phyloP scores from a whole-genome alignment of 2,797 vertebrate genomes.

The Squalus acanthias region DNA sequence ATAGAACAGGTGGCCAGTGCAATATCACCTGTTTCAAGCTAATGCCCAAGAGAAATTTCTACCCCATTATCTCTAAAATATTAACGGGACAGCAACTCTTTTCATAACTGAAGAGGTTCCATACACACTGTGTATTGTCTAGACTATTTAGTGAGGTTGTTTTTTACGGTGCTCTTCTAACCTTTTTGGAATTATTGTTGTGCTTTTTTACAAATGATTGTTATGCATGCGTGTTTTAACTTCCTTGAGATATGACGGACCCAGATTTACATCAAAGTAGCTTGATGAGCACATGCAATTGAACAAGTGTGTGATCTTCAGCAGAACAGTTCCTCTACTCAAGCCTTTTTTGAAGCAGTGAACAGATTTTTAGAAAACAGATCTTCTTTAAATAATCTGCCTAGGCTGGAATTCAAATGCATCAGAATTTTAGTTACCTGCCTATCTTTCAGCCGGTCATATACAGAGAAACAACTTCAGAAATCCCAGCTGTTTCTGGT shows the following conservation, averaged over 20 bases:
- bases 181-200: background rate
- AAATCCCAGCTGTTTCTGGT: background rate
- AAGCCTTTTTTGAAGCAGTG: background rate
- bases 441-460: background rate
- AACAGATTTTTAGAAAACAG: background rate
- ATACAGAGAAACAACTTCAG: background rate
- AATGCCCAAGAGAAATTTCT: background rate
- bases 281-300: background rate
- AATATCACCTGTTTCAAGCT: background rate
- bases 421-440: background rate
- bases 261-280: background rate
- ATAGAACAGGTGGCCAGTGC: background rate
- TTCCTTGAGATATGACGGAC: slow-evolving; percentile 28
- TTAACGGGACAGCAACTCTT: background rate
- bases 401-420: background rate
- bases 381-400: background rate
- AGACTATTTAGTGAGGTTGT: too few relatives aligned
- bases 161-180: background rate
- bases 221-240: background rate
- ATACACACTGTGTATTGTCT: background rate
- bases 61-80: background rate
- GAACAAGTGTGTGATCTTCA: background rate
- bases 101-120: background rate
- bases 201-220: background rate
- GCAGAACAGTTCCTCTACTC: background rate